A percentile compares a stretch with the other conserved stretches of the same genome.
These are phyloP conservation scores for Melieria omissa DNA, from an alignment of 2,888 invertebrate species.

Conservation along the genomic window DNA sequence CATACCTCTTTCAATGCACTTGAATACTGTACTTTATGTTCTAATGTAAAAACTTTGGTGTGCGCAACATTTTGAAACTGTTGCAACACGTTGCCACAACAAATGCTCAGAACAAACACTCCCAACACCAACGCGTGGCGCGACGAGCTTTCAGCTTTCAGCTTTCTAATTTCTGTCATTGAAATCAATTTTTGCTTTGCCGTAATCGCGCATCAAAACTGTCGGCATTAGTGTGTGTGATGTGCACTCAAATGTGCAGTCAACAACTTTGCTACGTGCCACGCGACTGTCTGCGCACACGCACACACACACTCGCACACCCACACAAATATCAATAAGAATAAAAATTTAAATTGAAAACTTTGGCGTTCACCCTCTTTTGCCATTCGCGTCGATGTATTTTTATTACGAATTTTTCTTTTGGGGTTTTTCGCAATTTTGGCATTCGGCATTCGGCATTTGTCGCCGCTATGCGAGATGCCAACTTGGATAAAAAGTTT, in stretches of 20 bases:
- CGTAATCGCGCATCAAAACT: conserved; percentile 8
- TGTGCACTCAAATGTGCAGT: conserved; percentile 16
- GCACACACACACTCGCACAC: background rate
- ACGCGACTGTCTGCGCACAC: conserved; percentile 7
- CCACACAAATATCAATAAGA: conserved; percentile 47
- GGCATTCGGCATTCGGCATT: too few relatives aligned
- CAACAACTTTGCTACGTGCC: conserved; percentile 12
- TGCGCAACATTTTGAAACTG: too few relatives aligned
- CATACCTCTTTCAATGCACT: too few relatives aligned
- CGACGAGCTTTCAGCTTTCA: background rate
- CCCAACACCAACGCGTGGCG: too few relatives aligned
- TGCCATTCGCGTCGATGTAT: too few relatives aligned
- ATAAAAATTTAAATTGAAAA: conserved; percentile 50
- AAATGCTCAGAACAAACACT: too few relatives aligned
- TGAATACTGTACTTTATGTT: too few relatives aligned
- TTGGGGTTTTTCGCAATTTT: too few relatives aligned
- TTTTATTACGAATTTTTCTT: too few relatives aligned
- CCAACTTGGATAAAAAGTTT: conserved; percentile 51
- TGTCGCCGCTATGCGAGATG: conserved; percentile 30
- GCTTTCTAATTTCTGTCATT: conserved; percentile 12
- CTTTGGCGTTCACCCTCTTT: conserved; percentile 15
- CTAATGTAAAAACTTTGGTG: too few relatives aligned
- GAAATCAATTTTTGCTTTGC: conserved; percentile 27
- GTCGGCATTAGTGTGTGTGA: conserved; percentile 10
- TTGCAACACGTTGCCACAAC: too few relatives aligned